Base-by-base conservation (phyloP, 2,113 vertebrate genomes). In the Datnioides undecimradiatus region DNA sequence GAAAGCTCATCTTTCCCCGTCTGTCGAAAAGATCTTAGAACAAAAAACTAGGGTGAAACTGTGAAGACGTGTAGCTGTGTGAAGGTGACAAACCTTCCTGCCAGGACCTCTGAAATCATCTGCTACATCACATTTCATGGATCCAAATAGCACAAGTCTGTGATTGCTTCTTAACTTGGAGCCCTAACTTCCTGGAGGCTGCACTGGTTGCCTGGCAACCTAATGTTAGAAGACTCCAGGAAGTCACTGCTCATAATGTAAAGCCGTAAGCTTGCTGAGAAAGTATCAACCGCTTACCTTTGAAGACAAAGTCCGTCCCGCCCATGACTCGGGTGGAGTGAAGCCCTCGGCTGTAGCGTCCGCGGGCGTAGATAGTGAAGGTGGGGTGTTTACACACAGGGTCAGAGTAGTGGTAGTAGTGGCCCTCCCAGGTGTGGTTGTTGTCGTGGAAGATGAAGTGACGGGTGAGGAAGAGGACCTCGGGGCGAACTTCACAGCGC, bases 351-450 rank as follows among this genome's bases (percentile, higher is more conserved):
- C 96, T 98, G 92, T 99, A 99, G 76, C 96, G 96, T 2, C 98
- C 98, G 19, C 96, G 96, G 84, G 97, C 98, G 0, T 97, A 98
- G 90, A 99, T 97, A 92, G 95, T 97, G 93, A 99, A 99, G 67
- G 97, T 97, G 55, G 97, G 97, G 85, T 99, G 97, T 79, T 97
- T 98, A 90, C 98, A 99, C 89, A 97, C 93, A 1, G 98, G 98
- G 91, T 99, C 98, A 0, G 97, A 97, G 93, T 97, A 99, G 93
- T 99, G 98, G 91, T 97, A 97, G 91, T 99, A 99, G 91, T 97
- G 95, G 0, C 98, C 98, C 83, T 99, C 97, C 98, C 98, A 99
- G 43, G 97, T 98, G 92, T 97, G 95, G 89, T 98, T 98, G 90
- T 96, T 96, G 92, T 98, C 96, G 0, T 99, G 96, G 94, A 99